These are phyloP conservation scores for Drosophila paucipuncta DNA, from an alignment of 2,888 invertebrate species.

Conservation along the genomic window DNA sequence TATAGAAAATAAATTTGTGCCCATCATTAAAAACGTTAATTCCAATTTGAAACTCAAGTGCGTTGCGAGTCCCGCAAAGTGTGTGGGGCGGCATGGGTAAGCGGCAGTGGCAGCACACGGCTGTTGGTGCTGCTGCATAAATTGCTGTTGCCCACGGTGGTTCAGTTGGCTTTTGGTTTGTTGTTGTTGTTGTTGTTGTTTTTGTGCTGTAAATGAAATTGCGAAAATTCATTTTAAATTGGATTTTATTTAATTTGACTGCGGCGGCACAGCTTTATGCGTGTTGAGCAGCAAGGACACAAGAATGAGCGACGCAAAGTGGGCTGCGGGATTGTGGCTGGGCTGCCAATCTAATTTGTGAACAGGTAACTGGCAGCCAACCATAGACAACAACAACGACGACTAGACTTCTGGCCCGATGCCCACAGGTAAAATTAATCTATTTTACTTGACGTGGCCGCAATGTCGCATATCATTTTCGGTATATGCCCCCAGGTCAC, in stretches of 20 bases:
- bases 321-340: constrained; percentile 11
- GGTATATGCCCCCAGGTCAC: constrained; percentile 13
- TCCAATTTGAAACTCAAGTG: constrained; percentile 75
- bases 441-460: constrained; percentile 77
- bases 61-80: constrained; percentile 25
- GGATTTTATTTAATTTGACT: constrained; percentile 80
- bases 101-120: background rate
- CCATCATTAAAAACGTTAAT: constrained; percentile 83
- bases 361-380: constrained; percentile 33
- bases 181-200: constrained; percentile 42
- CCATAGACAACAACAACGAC: constrained; percentile 2
- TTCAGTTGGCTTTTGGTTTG: constrained; percentile 18
- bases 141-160: constrained; percentile 56
- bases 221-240: constrained; percentile 81
- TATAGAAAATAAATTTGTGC: constrained; percentile 43
- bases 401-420: constrained; percentile 64
- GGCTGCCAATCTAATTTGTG: constrained; percentile 60
- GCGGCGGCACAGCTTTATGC: constrained; percentile 59
- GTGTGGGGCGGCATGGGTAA: background rate
- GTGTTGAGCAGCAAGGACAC: constrained; percentile 19
- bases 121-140: constrained; percentile 55
- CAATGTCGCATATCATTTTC: constrained; percentile 77
- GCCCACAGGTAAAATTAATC: constrained; percentile 78
- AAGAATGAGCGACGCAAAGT: background rate
- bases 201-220: constrained; percentile 73